Evolutionary conservation across 53 echinoderm and acorn worm genomes (phyloP).

Genomic region (Echinarachnius parma): DNA sequence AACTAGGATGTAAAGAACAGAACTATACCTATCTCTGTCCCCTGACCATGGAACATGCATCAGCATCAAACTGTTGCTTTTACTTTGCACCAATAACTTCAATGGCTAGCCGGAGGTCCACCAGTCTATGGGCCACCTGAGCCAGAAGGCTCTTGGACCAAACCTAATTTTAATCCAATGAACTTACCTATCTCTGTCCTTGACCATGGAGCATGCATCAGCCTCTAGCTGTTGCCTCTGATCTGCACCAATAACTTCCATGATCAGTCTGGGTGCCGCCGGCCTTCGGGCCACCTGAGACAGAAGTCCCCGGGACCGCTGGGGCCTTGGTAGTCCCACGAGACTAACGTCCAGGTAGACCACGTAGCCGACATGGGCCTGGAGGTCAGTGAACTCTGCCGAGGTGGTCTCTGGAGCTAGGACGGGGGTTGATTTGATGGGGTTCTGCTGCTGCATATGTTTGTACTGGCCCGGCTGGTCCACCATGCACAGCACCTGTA

Average conservation of each 20-base stretch:
- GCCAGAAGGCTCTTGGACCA: no score
- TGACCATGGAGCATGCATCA: constrained; percentile 67
- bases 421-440: constrained; percentile 54
- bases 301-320: constrained; percentile 55
- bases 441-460: constrained; percentile 28
- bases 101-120: no score
- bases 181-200: constrained; percentile 73
- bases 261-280: constrained; percentile 52
- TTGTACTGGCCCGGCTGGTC: constrained; percentile 40
- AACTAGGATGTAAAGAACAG: no score
- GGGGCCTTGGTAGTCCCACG: constrained; percentile 55
- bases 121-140: no score
- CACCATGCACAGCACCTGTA: constrained; percentile 62
- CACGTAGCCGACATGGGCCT: constrained; percentile 55
- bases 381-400: constrained; percentile 70
- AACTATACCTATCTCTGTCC: constrained; percentile 73
- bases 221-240: constrained; percentile 60
- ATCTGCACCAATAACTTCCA: constrained; percentile 46
- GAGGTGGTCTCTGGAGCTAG: constrained; percentile 52
- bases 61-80: no score
- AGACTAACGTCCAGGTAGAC: constrained; percentile 66
- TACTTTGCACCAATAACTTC: no score
- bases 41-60: constrained; percentile 72
- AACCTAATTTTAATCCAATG: no score
- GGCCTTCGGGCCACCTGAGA: constrained; percentile 68